Conservation (phyloP, 2,888 invertebrate genomes). For the Thecocarcelia acutangulata region DNA sequence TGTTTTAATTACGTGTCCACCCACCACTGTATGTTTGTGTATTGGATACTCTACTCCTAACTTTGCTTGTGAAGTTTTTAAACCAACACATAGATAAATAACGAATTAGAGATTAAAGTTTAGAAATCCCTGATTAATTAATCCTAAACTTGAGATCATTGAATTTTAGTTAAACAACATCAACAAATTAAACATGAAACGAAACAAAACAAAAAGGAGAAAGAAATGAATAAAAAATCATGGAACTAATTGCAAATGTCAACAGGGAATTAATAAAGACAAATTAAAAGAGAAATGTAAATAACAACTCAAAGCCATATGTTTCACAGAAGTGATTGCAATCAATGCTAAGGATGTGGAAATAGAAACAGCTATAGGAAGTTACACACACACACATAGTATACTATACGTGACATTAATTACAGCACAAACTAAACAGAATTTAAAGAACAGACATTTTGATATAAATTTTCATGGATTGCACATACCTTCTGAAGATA, state of each 20-base stretch:
- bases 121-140: conserved; percentile 46
- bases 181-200: conserved; percentile 5
- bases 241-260: conserved; percentile 58
- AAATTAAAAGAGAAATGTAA: conserved; percentile 25
- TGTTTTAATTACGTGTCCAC: too few species aligned
- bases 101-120: too few species aligned
- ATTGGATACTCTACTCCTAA: too few species aligned
- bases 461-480: not conserved
- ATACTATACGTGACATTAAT: not conserved
- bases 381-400: not conserved
- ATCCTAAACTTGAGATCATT: conserved; percentile 56
- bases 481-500: not conserved
- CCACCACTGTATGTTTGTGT: too few species aligned
- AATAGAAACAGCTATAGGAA: not conserved
- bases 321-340: not conserved
- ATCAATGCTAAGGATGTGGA: not conserved
- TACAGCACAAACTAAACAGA: not conserved
- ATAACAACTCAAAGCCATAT: conserved; percentile 6
- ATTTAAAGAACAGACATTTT: not conserved
- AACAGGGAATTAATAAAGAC: conserved; percentile 37
- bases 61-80: too few species aligned
- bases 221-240: not conserved
- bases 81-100: too few species aligned
- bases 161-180: not conserved
- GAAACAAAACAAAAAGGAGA: conserved; percentile 11